Base-by-base conservation (phyloP, 2,888 invertebrate genomes). In the Teinopalpus imperialis region DNA sequence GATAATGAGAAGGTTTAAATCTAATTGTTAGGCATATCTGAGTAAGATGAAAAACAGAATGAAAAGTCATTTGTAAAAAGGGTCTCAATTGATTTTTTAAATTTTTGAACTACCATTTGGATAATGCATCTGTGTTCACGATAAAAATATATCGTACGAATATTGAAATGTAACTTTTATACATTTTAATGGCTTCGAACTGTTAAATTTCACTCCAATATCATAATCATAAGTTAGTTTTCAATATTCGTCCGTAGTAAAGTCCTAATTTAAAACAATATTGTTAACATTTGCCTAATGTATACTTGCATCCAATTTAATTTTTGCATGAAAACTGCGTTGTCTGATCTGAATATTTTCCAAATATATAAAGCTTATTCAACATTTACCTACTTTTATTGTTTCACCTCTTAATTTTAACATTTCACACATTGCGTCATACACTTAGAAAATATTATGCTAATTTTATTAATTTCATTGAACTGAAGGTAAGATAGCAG, bases 291-390 rank as follows among this genome's bases (percentile, higher is more conserved):
- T 26, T 32, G 24, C 13, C 14, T 9, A 31, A 1, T 12, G 27
- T 37, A 36, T 29, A 23, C 16, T 39, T 32, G 32, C 16, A 32
- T 52, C 31, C 21, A 20, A 24, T 49, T 37, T 20, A 42, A 49
- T 47, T 51, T n/a, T 51, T 59, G 59, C 56, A 63, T 62, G 61
- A 57, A 1, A 61, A 55, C 45, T 52, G 56, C 56, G 53, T 48
- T 66, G 62, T 73, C 63, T 61, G 69, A 71, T 72, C 68, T 72
- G 68, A 66, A 58, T 58, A 59, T 63, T 66, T 63, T 59, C 53
- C 51, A 61, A 70, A 67, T 30, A 40, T 69, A 69, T 62, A 65
- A 63, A 64, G 70, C 69, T 74, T 74, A 65, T 57, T 60, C 48
- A 62, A 53, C 48, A 52, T 43, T 44, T 46, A 12, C 24, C 35